Evolutionary conservation across 2,797 vertebrate species (phyloP), one percentile per base, ranked within the genome.

Genomic region (Ctenochaetus hawaiiensis): DNA sequence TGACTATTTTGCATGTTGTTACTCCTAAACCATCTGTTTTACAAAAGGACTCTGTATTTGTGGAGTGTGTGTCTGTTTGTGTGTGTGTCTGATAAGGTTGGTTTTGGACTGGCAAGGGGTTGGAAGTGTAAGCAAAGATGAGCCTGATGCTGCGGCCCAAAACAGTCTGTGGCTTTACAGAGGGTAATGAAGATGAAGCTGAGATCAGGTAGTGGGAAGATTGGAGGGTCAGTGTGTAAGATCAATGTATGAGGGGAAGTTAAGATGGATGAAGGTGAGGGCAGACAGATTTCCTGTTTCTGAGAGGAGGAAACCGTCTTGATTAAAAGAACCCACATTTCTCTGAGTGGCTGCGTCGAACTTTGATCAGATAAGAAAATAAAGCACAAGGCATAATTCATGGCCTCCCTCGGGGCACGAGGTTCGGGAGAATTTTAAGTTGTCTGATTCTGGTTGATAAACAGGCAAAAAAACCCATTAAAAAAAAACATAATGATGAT

Each of bases 181-280:
- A 86, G 85, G 92, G 90, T 94, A 93, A 95, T 92, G 90, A 93
- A 94, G 92, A 94, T 93, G 83, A 93, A 93, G 77, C 70, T 71
- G 83, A 85, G 90, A 91, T 89, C 30, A 44, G 79, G 71, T 39
- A 62, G 83, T 68, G 58, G 83, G 75, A 67, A 77, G 86, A 91
- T 86, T 88, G 87, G 75, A 82, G 85, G 84, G 83, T 87, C 87
- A 80, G 66, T 47, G 76, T 63, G 39, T 67, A 16, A 78, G 81
- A 86, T 89, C 87, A 89, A 88, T 87, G 80, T 68, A 77, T 78
- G 62, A 67, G 70, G 56, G 68, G 44, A 74, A 81, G 83, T 68
- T 59, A 48, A 86, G 83, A 90, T 83, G 57, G 79, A 91, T 85
- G 60, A 71, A 77, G 74, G 53, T 65, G 26, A 73, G 49, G 76